Base-by-base conservation (phyloP, 30 jellyfish, hydroid and myxozoan genomes). In the Cassiopea andromeda region DNA sequence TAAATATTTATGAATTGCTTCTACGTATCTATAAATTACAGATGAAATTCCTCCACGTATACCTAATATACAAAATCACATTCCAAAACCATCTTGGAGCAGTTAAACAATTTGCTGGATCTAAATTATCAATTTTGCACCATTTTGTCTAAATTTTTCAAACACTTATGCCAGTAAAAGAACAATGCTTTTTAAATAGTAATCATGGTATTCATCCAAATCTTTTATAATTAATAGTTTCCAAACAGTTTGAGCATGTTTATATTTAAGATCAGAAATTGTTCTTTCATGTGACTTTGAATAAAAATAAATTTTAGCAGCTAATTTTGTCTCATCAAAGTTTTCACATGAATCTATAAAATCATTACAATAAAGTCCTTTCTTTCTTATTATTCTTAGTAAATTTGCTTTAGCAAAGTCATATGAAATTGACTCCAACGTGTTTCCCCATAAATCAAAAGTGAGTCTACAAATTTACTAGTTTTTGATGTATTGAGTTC, bases 181-280 rank as follows among this genome's bases (percentile, higher is more conserved):
- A 16, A 82, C 85, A 47, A 45, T 87, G 19, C 87, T 82, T 45
- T 10, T 17, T 43, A 82, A 50, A 46, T 82, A 69, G 5, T 64
- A 67, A n/a, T 82, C 91, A 46, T 69, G 91, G 45, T 82, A 82
- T 46, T 82, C 87, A 3, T 73, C 85, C 46, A 82, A 7, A 8
- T 82, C 47, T 82, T 69, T 16, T n/a, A 18, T 38, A n/a, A 6
- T 16, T 15, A 18, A 19, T 5, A 5, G 75, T 5, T 38, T 60
- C 80, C 80, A 81, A 3, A 81, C 90, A 2, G 69, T 81, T 60
- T 81, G 60, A 12, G 90, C 90, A 10, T 81, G 90, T 73, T 81
- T 18, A 45, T 81, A 81, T 46, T 81, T 85, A 9, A 4, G 16
- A 14, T 66, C 75, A 66, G 8, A 2, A 14, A 66, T 66, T 8